Base-by-base conservation (phyloP, 1,140 invertebrate genomes). In the Drosophila suzukii region DNA sequence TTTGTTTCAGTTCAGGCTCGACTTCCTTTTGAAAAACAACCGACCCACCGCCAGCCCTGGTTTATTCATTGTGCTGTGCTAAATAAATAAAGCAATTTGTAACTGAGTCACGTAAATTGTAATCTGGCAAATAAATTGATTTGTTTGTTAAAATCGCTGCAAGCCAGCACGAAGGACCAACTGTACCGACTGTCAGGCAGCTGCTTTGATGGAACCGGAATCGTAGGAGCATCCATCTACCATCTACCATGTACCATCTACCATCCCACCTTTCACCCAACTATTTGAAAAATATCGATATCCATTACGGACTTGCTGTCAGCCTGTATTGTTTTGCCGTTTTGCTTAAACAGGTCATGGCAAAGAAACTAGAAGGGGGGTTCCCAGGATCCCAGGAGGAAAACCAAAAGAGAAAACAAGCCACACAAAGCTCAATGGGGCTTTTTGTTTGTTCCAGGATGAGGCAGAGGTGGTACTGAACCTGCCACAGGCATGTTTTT, bases 81-180 rank as follows among this genome's bases (percentile, higher is more conserved):
- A 81, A 82, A 75, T 86, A 88, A 88, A 88, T 82, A 61, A 67
- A 78, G 78, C 83, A 75, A 72, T 85, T 88, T 78, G 83, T 55
- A 86, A 72, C 81, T 75, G 62, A 88, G 78, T 86, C 82, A 86
- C 82, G 82, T 86, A 82, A 68, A 76, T 67, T 82, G 78, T 81
- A 88, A 88, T 86, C 83, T 86, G 61, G 83, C 55, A 88, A 88
- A 88, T 78, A 78, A 75, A 82, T 88, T 88, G 75, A 88, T 82
- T 86, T 86, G 66, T 76, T 72, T 86, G 83, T 79, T 78, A 75
- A 81, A 81, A 57, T 75, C 56, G 60, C 66, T 66, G 50, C 60
- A 66, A 67, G 54, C 60, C 39, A 75, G 61, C 55, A 68, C 73
- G 57, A 76, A 76, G 55, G 32, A 38, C 55, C 34, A 71, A 75